A percentile compares a stretch with the other conserved stretches of the same genome.
phyloP scores from a whole-genome alignment of 92 coral and sea anemone species.

The Palythoa heliodiscus region DNA sequence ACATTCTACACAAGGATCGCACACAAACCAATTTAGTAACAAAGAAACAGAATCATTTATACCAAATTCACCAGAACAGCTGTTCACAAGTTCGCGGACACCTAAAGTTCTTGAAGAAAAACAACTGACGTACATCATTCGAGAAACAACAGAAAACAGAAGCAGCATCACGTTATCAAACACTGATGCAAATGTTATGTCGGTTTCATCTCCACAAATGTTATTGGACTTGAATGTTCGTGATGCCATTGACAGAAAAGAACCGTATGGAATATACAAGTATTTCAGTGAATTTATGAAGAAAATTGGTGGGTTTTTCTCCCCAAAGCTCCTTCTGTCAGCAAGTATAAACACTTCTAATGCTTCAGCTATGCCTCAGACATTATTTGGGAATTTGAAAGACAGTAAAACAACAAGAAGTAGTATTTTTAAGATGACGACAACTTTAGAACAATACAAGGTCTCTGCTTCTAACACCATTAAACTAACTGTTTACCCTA shows the following conservation, averaged over 20 bases:
- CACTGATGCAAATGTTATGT: not conserved
- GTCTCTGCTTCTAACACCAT: not conserved
- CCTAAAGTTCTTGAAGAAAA: not conserved
- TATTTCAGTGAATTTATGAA: slow-evolving; percentile 9
- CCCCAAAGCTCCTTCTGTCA: slow-evolving; percentile 3
- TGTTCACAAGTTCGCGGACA: not conserved
- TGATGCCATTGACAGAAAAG: not conserved
- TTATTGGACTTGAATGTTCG: not conserved
- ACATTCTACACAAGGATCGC: not conserved
- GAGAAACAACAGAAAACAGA: not conserved
- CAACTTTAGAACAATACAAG: not conserved
- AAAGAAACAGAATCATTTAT: not conserved
- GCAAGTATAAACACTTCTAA: not conserved
- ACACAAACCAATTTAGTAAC: not conserved
- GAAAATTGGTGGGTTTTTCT: not conserved
- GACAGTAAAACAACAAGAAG: not conserved
- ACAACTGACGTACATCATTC: not conserved
- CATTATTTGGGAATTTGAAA: not conserved
- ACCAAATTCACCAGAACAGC: not conserved
- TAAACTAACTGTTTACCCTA: not conserved
- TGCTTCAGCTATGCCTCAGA: not conserved
- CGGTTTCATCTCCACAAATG: not conserved
- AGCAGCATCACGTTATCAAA: not conserved
- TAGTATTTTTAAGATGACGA: not conserved
- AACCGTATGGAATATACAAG: slow-evolving; percentile 15